Evolutionary conservation across 2,113 vertebrate species (phyloP).

Genomic region (Ptilonorhynchus violaceus): DNA sequence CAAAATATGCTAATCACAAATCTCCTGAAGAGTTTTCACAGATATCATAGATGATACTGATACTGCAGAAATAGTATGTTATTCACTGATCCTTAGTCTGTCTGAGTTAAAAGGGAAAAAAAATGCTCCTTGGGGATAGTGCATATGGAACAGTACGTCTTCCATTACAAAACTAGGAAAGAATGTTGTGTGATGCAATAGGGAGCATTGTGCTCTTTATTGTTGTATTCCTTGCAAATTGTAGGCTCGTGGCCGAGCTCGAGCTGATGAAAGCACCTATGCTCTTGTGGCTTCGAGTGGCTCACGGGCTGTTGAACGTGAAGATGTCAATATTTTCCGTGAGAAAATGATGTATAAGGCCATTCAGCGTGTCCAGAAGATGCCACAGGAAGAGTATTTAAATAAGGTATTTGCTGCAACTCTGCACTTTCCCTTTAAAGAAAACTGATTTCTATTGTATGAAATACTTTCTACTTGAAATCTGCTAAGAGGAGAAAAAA

Average conservation of each 20-base stretch:
- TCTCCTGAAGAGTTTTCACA: not conserved
- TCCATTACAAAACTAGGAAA: not conserved
- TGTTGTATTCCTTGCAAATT: not conserved
- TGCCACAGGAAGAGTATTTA: constrained; percentile 74
- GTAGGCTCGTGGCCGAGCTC: constrained; percentile 89
- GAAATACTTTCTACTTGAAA: not conserved
- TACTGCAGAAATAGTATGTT: not conserved
- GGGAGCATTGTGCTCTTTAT: not conserved
- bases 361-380: constrained; percentile 79
- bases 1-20: not conserved
- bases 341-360: constrained; percentile 92
- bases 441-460: not conserved
- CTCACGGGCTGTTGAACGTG: constrained; percentile 86
- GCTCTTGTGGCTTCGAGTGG: constrained; percentile 79
- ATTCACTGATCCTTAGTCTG: not conserved
- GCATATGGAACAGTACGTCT: not conserved
- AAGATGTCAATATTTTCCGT: constrained; percentile 85
- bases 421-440: not conserved
- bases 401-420: constrained; percentile 73
- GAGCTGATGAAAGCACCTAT: constrained; percentile 90
- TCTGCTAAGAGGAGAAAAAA: not conserved
- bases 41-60: not conserved
- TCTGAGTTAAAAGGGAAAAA: not conserved
- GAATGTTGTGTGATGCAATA: not conserved
- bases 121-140: not conserved